Percentiles rank a stretch among this genome's conserved stretches.
phyloP scores from a whole-genome alignment of 2,888 invertebrate genomes.

The Iselma pallidipennis region DNA sequence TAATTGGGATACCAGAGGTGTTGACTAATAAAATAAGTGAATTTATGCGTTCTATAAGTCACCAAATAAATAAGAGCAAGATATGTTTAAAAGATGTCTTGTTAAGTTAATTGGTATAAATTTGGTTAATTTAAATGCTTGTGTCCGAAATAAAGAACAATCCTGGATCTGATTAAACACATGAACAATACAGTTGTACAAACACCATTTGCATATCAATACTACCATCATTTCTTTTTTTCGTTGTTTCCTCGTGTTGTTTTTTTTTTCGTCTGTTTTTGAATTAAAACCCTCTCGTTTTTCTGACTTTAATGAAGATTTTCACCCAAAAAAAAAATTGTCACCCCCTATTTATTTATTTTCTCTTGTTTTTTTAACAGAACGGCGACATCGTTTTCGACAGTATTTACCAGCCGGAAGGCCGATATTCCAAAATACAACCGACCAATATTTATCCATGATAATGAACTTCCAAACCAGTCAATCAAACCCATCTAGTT shows the following conservation, averaged over 20 bases:
- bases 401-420: background rate
- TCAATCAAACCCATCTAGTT: conserved; percentile 44
- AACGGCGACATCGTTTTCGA: no score
- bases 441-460: conserved; percentile 45
- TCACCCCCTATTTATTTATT: background rate
- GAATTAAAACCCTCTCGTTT: background rate
- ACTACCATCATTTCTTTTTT: background rate
- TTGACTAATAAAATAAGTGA: conserved; percentile 37
- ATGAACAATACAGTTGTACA: conserved; percentile 27
- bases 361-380: background rate
- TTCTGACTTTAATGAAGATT: background rate
- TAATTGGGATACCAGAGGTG: conserved; percentile 35
- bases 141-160: conserved; percentile 30
- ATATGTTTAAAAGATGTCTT: conserved; percentile 37
- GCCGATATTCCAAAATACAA: conserved; percentile 19
- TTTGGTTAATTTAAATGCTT: conserved; percentile 38
- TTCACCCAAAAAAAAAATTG: background rate
- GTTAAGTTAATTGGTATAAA: conserved; percentile 40
- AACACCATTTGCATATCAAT: conserved; percentile 24
- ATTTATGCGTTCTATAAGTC: conserved; percentile 28
- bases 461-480: conserved; percentile 43
- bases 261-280: background rate
- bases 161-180: conserved; percentile 31
- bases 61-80: conserved; percentile 32
- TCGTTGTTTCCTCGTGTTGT: no score